A percentile compares a stretch with the other conserved stretches of the same genome.
Conservation (phyloP, 1,140 invertebrate genomes). For the Coenobita brevimanus region DNA sequence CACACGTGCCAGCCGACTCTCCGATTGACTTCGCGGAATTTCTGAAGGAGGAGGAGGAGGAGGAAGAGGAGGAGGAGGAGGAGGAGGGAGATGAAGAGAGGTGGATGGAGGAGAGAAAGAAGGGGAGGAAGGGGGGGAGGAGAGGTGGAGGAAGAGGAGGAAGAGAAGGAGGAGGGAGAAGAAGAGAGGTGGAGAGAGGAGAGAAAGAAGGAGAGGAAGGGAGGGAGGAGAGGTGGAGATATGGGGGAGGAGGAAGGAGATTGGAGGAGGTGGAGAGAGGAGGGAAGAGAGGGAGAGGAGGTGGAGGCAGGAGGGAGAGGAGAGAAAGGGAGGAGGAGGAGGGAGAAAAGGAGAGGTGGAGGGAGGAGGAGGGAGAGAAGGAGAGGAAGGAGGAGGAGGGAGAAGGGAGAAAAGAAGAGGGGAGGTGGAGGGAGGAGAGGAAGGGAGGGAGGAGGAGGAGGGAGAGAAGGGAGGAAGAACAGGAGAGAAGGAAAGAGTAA, state of each 20-base stretch:
- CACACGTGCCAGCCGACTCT: no score
- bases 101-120: not conserved
- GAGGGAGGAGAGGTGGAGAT: not conserved
- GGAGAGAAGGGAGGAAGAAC: not conserved
- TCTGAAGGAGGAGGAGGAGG: not conserved
- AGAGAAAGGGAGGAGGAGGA: not conserved
- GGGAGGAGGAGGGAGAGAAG: not conserved
- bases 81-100: not conserved
- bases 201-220: not conserved
- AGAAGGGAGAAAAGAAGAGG: not conserved
- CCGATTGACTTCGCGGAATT: no score
- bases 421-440: not conserved
- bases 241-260: not conserved
- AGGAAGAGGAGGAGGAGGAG: not conserved
- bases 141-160: not conserved
- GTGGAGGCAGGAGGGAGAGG: not conserved
- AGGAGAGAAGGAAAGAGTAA: not conserved
- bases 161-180: not conserved
- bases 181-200: not conserved
- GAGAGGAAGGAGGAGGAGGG: not conserved
- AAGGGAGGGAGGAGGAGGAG: not conserved
- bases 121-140: no score
- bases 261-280: no score
- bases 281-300: not conserved
- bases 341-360: not conserved